Percentiles rank a stretch among this genome's conserved stretches.
Evolutionary conservation across 2,888 invertebrate species (phyloP).

Genomic region (Portevinia maculata): DNA sequence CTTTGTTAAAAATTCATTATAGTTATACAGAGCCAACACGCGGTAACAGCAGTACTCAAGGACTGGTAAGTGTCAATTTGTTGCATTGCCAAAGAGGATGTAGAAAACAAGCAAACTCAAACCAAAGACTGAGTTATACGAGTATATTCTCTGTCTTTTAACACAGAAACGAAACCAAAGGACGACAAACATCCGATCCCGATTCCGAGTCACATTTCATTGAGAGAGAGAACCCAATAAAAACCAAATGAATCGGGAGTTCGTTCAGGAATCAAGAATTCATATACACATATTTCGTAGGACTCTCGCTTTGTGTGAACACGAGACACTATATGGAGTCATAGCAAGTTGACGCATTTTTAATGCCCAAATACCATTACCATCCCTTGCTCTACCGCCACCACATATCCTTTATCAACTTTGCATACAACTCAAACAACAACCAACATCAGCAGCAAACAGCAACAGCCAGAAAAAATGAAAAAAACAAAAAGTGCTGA

Average conservation of each 20-base stretch:
- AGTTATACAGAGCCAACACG: slow-evolving; percentile 48
- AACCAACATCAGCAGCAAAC: slow-evolving; percentile 18
- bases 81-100: slow-evolving; percentile 33
- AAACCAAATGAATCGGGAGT: slow-evolving; percentile 52
- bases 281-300: slow-evolving; percentile 32
- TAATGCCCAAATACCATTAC: slow-evolving; percentile 29
- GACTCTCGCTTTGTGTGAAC: slow-evolving; percentile 11
- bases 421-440: slow-evolving; percentile 59
- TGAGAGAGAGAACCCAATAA: not conserved
- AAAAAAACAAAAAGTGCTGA: slow-evolving; percentile 68
- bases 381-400: not conserved
- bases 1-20: slow-evolving; percentile 66
- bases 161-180: slow-evolving; percentile 36
- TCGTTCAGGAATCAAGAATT: slow-evolving; percentile 46
- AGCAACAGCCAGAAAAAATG: slow-evolving; percentile 23
- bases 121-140: slow-evolving; percentile 9
- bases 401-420: slow-evolving; percentile 55
- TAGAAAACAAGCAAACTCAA: slow-evolving; percentile 10
- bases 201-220: slow-evolving; percentile 2
- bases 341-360: slow-evolving; percentile 46
- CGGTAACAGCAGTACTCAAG: slow-evolving; percentile 42
- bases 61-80: slow-evolving; percentile 63
- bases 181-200: slow-evolving; percentile 31
- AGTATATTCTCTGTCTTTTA: slow-evolving; percentile 42
- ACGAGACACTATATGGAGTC: slow-evolving; percentile 22